Evolutionary conservation across 2,797 vertebrate species (phyloP).

Genomic region (Pseudomugil gertrudae): DNA sequence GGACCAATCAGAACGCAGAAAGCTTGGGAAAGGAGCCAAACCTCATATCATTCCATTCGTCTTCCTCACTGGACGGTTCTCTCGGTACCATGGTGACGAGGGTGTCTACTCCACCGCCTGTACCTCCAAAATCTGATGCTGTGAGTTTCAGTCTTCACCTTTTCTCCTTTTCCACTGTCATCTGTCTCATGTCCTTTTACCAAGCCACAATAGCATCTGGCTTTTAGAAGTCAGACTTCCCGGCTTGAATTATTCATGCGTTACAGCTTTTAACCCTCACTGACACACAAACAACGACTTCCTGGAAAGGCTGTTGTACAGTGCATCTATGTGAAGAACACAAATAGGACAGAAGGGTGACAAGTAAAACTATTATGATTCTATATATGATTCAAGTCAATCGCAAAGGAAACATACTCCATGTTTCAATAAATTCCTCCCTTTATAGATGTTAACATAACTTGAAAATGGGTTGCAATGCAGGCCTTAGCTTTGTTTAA

Average conservation of each 20-base stretch:
- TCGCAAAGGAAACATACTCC: neutral
- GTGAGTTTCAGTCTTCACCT: conserved; percentile 81
- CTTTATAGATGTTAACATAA: neutral
- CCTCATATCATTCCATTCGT: conserved; percentile 86
- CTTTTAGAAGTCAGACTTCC: conserved; percentile 68
- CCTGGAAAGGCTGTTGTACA: conserved; percentile 52
- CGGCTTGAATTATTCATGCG: conserved; percentile 83
- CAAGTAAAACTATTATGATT: neutral
- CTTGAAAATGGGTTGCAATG: neutral
- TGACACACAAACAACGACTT: conserved; percentile 58
- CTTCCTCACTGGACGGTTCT: conserved; percentile 78
- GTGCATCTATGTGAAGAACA: conserved; percentile 18
- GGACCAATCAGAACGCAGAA: conserved; percentile 87
- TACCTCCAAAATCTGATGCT: conserved; percentile 97
- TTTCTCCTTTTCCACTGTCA: conserved; percentile 14
- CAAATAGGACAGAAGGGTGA: conserved; percentile 14
- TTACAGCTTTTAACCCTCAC: conserved; percentile 76
- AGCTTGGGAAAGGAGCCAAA: conserved; percentile 84
- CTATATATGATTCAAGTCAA: too few relatives aligned
- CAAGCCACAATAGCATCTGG: conserved; percentile 59
- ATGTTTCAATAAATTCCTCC: neutral
- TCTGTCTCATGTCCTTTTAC: conserved; percentile 25
- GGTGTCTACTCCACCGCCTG: conserved; percentile 86
- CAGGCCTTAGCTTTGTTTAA: neutral
- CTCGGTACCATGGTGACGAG: conserved; percentile 78